Percentiles rank a stretch among this genome's conserved stretches.
Evolutionary conservation across 2,113 vertebrate genomes (phyloP).

Genomic region (Alaudala cheleensis): DNA sequence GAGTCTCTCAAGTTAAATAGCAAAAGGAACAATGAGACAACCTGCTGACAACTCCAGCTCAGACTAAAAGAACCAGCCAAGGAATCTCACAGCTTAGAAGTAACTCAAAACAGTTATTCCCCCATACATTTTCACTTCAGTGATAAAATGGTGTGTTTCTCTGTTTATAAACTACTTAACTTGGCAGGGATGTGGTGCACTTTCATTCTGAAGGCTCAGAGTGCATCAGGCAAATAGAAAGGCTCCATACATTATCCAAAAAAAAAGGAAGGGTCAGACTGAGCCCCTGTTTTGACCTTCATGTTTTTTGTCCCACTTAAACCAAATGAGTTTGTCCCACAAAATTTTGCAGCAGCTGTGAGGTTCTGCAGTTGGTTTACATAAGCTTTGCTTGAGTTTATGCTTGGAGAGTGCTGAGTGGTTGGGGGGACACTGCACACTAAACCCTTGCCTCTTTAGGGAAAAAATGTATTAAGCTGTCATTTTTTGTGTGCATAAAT

Average conservation of each 20-base stretch:
- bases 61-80: conserved; percentile 21
- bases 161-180: conserved; percentile 7
- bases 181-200: background rate
- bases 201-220: background rate
- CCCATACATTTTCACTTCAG: background rate
- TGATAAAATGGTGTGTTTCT: conserved; percentile 8
- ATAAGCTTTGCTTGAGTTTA: conserved; percentile 60
- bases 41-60: conserved; percentile 56
- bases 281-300: conserved; percentile 14
- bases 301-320: conserved; percentile 18
- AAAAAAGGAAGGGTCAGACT: background rate
- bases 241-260: background rate
- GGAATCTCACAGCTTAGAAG: conserved; percentile 21
- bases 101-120: conserved; percentile 35
- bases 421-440: background rate
- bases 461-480: conserved; percentile 52
- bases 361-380: conserved; percentile 62
- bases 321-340: conserved; percentile 26
- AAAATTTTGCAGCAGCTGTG: conserved; percentile 51
- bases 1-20: conserved; percentile 28
- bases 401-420: conserved; percentile 43
- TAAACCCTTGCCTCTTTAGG: conserved; percentile 54
- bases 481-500: conserved; percentile 59
- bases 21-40: conserved; percentile 50
- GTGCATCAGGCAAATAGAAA: background rate